These are phyloP conservation scores for Turnix velox DNA, from an alignment of 2,113 vertebrate genomes.

Conservation along the genomic window DNA sequence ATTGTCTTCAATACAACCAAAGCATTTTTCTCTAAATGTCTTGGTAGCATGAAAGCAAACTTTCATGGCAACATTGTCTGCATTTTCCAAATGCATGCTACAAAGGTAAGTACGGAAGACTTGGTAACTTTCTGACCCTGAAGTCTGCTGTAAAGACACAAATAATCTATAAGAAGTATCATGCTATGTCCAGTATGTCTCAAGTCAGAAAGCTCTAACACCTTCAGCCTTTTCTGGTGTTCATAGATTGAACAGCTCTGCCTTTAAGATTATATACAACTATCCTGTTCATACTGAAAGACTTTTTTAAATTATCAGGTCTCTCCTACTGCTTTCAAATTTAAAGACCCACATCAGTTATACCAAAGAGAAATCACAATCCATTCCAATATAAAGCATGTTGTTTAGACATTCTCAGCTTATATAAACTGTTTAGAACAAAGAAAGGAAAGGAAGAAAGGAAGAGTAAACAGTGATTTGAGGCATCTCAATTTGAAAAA, in stretches of 20 bases:
- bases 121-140: neutral
- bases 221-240: neutral
- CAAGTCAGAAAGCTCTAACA: neutral
- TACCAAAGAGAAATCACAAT: neutral
- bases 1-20: neutral
- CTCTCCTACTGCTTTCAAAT: neutral
- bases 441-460: neutral
- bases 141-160: neutral
- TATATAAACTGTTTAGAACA: neutral
- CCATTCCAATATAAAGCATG: neutral
- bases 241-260: neutral
- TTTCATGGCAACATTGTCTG: neutral
- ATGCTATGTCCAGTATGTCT: neutral
- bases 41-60: neutral
- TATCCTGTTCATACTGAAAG: neutral
- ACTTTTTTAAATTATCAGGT: neutral
- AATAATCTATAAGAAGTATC: neutral
- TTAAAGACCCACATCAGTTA: neutral
- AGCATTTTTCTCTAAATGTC: neutral
- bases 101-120: neutral
- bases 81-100: fast-evolving
- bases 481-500: neutral
- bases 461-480: neutral
- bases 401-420: neutral
- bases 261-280: neutral